Percentiles rank a stretch among this genome's conserved stretches.
Conservation (phyloP, 2,888 invertebrate genomes). For the Stomorhina lunata region DNA sequence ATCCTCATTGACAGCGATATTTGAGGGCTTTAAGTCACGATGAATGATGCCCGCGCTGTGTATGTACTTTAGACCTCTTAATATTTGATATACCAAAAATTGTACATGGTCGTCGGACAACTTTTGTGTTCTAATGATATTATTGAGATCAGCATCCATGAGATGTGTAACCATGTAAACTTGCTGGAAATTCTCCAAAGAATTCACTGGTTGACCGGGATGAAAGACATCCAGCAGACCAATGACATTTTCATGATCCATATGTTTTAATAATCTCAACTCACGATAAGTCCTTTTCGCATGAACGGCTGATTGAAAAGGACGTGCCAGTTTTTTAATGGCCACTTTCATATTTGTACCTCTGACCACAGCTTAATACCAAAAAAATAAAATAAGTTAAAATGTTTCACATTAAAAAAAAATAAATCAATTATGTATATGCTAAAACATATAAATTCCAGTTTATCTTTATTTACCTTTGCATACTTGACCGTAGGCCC, state of each 20-base stretch:
- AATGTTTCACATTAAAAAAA: neutral
- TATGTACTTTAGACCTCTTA: constrained; percentile 98
- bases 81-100: constrained; percentile 98
- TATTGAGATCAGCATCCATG: constrained; percentile 99
- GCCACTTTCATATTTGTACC: constrained; percentile 84
- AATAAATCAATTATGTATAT: neutral
- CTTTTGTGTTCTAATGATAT: constrained; percentile 97
- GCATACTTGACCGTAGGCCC: constrained; percentile 97
- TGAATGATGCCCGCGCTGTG: constrained; percentile 99
- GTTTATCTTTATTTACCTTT: constrained; percentile 72
- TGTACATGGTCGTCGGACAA: constrained; percentile 99
- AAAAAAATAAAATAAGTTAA: neutral
- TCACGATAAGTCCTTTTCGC: constrained; percentile 99
- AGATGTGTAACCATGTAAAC: constrained; percentile 98
- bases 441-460: neutral
- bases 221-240: constrained; percentile 96
- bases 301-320: constrained; percentile 97
- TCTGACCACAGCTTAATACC: constrained; percentile 71
- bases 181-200: constrained; percentile 92
- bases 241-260: constrained; percentile 99
- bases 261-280: constrained; percentile 96
- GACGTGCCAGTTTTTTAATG: constrained; percentile 94
- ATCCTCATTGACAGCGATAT: constrained; percentile 99
- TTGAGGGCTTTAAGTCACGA: constrained; percentile 98
- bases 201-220: constrained; percentile 85